Evolutionary conservation across 1,140 invertebrate species (phyloP).

Genomic region (Drosophila mojavensis): DNA sequence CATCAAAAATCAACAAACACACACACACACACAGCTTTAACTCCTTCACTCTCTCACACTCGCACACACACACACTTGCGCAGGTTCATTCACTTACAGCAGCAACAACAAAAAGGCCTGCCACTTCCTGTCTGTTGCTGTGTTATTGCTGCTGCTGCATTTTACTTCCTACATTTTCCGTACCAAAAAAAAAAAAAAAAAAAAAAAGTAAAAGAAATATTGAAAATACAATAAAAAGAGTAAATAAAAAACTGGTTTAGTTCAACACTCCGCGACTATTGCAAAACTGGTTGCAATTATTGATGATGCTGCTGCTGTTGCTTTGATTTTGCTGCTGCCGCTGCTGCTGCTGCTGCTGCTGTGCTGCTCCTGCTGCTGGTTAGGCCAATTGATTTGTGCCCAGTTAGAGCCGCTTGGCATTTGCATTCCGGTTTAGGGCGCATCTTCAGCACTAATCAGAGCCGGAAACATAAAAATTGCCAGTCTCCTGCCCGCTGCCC

Average conservation of each 20-base stretch:
- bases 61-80: slow-evolving; percentile 11
- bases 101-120: slow-evolving; percentile 6
- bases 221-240: slow-evolving; percentile 42
- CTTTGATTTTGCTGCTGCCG: slow-evolving; percentile 62
- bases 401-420: slow-evolving; percentile 41
- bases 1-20: slow-evolving; percentile 38
- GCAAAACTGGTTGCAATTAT: slow-evolving; percentile 72
- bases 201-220: slow-evolving; percentile 21
- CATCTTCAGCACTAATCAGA: slow-evolving; percentile 67
- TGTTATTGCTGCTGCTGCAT: slow-evolving; percentile 29
- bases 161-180: slow-evolving; percentile 75
- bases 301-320: slow-evolving; percentile 22
- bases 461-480: slow-evolving; percentile 76
- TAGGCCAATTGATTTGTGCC: slow-evolving; percentile 70
- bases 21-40: not conserved
- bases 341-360: slow-evolving; percentile 41
- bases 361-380: slow-evolving; percentile 21
- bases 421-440: slow-evolving; percentile 62
- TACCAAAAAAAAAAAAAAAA: slow-evolving; percentile 41
- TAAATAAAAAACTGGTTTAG: slow-evolving; percentile 67
- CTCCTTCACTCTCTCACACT: slow-evolving; percentile 26
- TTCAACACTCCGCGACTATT: slow-evolving; percentile 51
- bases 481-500: slow-evolving; percentile 4
- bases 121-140: slow-evolving; percentile 69
- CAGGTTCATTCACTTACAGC: slow-evolving; percentile 53